These are phyloP conservation scores for Tupiocoris notatus DNA, from an alignment of 2,888 invertebrate genomes.

Conservation along the genomic window DNA sequence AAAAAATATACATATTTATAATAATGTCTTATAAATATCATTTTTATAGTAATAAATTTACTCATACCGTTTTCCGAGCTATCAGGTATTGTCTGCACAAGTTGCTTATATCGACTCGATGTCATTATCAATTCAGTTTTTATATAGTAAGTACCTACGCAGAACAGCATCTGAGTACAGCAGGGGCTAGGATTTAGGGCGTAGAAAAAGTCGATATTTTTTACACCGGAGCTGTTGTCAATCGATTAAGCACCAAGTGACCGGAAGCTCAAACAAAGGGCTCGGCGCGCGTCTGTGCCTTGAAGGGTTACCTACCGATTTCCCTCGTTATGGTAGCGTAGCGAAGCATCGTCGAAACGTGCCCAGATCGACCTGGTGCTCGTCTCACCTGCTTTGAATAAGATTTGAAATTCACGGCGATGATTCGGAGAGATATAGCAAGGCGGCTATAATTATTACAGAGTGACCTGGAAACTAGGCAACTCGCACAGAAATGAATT, in stretches of 20 bases:
- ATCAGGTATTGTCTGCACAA: too few species aligned
- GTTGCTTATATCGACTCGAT: too few species aligned
- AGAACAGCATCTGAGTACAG: not conserved
- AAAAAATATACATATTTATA: too few species aligned
- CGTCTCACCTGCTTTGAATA: not conserved
- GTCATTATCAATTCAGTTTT: too few species aligned
- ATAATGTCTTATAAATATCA: too few species aligned
- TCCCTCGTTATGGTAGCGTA: not conserved
- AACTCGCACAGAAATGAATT: too few species aligned
- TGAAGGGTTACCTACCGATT: not conserved
- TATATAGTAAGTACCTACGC: too few species aligned
- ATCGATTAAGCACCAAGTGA: conserved; percentile 41
- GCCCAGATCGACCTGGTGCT: not conserved
- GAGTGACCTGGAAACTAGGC: too few species aligned
- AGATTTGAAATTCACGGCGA: not conserved
- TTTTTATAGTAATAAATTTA: too few species aligned
- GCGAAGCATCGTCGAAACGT: not conserved
- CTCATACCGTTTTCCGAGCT: too few species aligned
- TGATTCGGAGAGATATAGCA: too few species aligned
- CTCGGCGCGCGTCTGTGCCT: not conserved
- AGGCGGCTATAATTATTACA: too few species aligned
- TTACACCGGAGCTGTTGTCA: conserved; percentile 19
- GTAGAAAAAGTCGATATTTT: conserved; percentile 30
- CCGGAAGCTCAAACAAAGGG: conserved; percentile 38
- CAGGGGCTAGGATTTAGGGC: not conserved